Evolutionary conservation across 2,113 vertebrate species (phyloP), one percentile per base, ranked within the genome.

Genomic region (Pachycephala philippinensis): DNA sequence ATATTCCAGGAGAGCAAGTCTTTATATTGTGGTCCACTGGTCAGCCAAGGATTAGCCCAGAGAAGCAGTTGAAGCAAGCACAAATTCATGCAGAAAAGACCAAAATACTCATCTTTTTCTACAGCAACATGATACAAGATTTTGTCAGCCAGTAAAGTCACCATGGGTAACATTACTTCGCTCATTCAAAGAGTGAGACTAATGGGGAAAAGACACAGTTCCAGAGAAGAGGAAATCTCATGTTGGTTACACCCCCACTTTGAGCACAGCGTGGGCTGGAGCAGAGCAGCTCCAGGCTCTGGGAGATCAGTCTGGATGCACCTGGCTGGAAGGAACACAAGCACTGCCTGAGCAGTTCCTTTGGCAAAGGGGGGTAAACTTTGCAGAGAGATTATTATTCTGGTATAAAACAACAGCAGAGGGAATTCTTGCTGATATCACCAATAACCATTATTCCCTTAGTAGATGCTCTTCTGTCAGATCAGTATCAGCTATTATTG

Each of bases 1-100:
- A 39, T 26, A 24, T 31, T 54, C 49, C 39, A 39, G 33, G 15
- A 47, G 7, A 65, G 11, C 7, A 11, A 82, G 10, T 13, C 24
- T 54, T 65, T 3, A 0, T 13, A 4, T 15, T 26, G 18, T 2
- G 2, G 47, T 12, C 35, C 54, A 27, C 19, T 13, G 30, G 28
- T 30, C 56, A 60, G 24, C 24, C 47, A 57, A 4, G 0, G 26
- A 24, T 57, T 11, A 81, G n/a, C 54, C 45, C 69, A 64, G 30
- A 2, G 2, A 76, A 24, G 68, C 35, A 68, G 40, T 0, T n/a
- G 17, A 21, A 83, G 10, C 14, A 35, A 70, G 30, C 22, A 50
- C 15, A 70, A 45, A 50, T 68, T 49, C 52, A 44, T 13, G 6
- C 9, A 31, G 44, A 68, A 49, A 39, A 40, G 27, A 71, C 13